phyloP scores from a whole-genome alignment of 2,888 invertebrate species.

The Caenorhabditis panamensis region DNA sequence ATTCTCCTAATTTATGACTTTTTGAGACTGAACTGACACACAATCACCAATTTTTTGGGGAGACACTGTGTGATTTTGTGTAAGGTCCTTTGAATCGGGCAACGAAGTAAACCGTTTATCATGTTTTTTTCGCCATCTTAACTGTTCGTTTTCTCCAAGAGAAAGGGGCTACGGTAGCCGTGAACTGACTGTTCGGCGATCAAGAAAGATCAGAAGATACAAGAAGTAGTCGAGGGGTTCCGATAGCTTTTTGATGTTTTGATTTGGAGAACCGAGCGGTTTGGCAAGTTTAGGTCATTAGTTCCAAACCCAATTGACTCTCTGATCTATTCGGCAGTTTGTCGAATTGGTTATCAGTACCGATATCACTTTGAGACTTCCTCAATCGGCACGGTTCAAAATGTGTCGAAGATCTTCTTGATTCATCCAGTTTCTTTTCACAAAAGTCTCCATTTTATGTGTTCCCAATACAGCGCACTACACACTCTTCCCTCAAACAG shows the following conservation, averaged over 20 bases:
- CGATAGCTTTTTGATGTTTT: too few relatives aligned
- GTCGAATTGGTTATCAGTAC: too few relatives aligned
- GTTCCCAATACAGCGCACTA: constrained; percentile 3
- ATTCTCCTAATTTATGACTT: not conserved
- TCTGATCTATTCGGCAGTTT: too few relatives aligned
- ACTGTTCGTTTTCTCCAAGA: constrained; percentile 1
- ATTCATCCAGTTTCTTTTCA: not conserved
- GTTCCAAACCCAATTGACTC: too few relatives aligned
- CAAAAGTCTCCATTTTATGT: too few relatives aligned
- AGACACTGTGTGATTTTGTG: not conserved
- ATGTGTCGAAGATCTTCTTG: not conserved
- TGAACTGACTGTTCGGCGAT: not conserved
- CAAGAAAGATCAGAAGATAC: not conserved
- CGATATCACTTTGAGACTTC: too few relatives aligned
- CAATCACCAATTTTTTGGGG: not conserved
- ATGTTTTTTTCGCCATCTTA: not conserved
- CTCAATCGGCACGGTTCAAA: too few relatives aligned
- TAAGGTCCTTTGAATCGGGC: not conserved
- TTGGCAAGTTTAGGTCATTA: too few relatives aligned
- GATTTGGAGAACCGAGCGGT: too few relatives aligned
- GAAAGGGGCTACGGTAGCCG: not conserved
- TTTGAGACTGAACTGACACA: not conserved
- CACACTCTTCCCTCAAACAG: constrained; percentile 1
- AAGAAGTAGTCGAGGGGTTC: not conserved
- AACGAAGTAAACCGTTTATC: not conserved